Evolutionary conservation across 2,113 vertebrate species (phyloP), one percentile per base, ranked within the genome.

Genomic region (Prionailurus viverrinus): DNA sequence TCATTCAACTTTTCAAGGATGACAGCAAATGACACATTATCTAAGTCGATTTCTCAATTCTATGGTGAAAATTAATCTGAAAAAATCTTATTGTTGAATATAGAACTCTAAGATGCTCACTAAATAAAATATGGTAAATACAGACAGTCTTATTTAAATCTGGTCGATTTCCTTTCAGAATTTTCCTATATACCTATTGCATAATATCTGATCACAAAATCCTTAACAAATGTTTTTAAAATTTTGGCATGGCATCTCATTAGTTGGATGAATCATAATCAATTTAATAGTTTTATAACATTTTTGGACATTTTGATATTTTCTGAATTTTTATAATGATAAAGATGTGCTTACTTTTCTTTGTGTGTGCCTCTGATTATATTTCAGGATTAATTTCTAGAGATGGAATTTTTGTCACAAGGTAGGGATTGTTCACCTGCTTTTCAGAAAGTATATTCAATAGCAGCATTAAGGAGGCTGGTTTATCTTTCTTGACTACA

Each of bases 251-350:
- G 31, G n/a, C 2, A 76, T 51, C 71, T 45, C 2, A 82, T 71
- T 48, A 27, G 41, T 39, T 87, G 21, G 1, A 61, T 58, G 12
- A 92, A 89, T 7, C 16, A 45, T 45, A 88, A 48, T 78, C 61
- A 82, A 48, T 18, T 83, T 71, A 36, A 84, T 19, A 27, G 16
- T 61, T 89, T 68, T 39, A 45, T 80, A 74, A 69, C 1, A 45
- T 55, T 73, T 95, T 84, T 86, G 53, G 36, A 65, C 25, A 91
- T 73, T n/a, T 36, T 79, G 8, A n/a, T 65, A 53, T 95, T 91
- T 45, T 29, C 29, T 39, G 25, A 82, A 25, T 66, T 94, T 96
- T 74, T 68, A 51, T 84, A 68, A 66, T 39, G 48, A 63, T 58
- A 9, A 76, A 91, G 27, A 2, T 61, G 33, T 65, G 31, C 29